Base-by-base conservation (phyloP, 2,113 vertebrate genomes). In the Platysteira castanea region DNA sequence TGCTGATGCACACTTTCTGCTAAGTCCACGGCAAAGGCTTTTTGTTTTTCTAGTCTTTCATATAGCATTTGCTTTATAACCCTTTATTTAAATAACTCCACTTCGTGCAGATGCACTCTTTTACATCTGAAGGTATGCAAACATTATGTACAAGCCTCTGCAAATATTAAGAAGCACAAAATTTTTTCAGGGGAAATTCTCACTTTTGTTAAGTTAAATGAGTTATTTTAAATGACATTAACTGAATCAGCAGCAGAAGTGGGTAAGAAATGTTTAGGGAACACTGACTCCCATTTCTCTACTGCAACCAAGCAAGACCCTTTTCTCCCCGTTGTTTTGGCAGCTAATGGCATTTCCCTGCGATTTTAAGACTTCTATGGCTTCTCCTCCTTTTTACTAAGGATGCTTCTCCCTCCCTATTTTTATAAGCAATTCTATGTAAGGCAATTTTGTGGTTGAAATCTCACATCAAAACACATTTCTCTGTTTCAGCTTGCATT, bases 401-500 rank as follows among this genome's bases (percentile, higher is more conserved):
- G 64, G 69, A 63, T 68, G 61, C 44, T 84, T 93, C 44, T 81
- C 56, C 30, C 33, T 65, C 79, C 20, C 6, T 89, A 75, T 61
- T 92, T 94, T 92, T 79, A 53, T 53, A 89, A 84, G 31, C 30
- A 82, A 75, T 90, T 92, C 87, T 61, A 93, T 81, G 56, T 68
- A 86, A 79, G 53, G 37, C 90, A 90, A 79, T 96, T 95, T 94
- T 79, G 74, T 87, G 69, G 88, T 92, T 96, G 96, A 94, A 92
- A 97, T 96, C 78, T 95, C 93, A 92, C 84, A 94, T 90, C 67
- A 73, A 87, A 97, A 93, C 73, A 82, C 67, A 90, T 94, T 90
- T 94, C 91, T 91, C 70, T 84, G 95, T 96, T 93, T 95, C 94
- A 95, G 96, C 84, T 88, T 91, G 93, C 94, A 93, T 96, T 96